Evolutionary conservation across 2,113 vertebrate genomes (phyloP), one percentile per base, ranked within the genome.

Genomic region (Trematomus loennbergii): DNA sequence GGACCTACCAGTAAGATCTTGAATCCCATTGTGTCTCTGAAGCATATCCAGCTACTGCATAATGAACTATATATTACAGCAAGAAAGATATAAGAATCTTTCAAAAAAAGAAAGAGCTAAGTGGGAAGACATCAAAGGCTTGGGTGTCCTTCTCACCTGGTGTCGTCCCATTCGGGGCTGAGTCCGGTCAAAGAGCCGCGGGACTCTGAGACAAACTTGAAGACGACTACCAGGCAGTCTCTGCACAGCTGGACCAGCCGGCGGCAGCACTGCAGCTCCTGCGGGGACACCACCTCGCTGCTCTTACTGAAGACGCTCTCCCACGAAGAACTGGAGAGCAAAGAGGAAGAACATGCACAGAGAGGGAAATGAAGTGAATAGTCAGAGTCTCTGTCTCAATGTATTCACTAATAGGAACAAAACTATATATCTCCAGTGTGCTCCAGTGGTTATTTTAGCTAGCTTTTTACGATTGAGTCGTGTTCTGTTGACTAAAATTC

Each of bases 241-340:
- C 97, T 95, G 83, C 98, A 99, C 81, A 99, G 97, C 92, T 98
- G 97, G 10, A 99, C 98, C 89, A 99, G 90, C 78, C 96, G 95
- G 75, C 96, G 97, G 93, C 98, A 99, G 88, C 98, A 99, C 75
- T 97, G 97, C 86, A 97, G 95, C 91, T 96, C 94, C 92, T 96
- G 95, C 2, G 97, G 94, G 22, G 96, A 97, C 88, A 97, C 93
- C 78, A 95, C 85, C 85, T 99, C 98, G 0, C 96, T 95, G 95
- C 94, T 96, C 94, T 96, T 97, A 88, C 87, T 97, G 93, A 99
- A 97, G 87, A 97, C 95, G 67, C 92, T 94, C 95, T 99, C 97
- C 98, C 98, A 99, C 0, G 97, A 97, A 36, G 93, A 97, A 75
- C 97, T 98, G 91, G 11, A 55, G 63, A 63, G 22, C 48, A 82